Conservation (phyloP, 2,113 vertebrate genomes). For the Halichoeres trimaculatus region DNA sequence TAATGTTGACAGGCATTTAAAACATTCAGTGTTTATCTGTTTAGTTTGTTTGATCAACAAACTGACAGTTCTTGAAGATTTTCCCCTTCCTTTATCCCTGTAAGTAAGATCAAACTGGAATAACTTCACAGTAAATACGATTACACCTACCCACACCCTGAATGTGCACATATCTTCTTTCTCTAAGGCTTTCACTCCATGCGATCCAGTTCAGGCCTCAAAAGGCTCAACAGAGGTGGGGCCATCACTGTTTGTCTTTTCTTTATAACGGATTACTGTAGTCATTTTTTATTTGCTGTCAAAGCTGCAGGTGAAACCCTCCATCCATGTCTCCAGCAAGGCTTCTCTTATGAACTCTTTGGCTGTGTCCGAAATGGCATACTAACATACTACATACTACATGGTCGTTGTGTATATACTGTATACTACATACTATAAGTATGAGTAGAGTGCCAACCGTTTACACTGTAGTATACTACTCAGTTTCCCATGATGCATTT, state of each 20-base stretch:
- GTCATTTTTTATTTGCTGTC: background rate
- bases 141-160: background rate
- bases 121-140: background rate
- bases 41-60: background rate
- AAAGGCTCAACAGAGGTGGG: background rate
- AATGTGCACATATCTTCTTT: background rate
- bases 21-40: background rate
- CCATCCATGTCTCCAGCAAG: no score
- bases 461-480: no score
- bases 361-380: no score
- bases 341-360: no score
- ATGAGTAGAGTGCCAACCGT: no score
- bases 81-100: no score
- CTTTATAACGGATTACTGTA: background rate
- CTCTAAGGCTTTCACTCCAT: background rate
- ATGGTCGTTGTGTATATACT: no score
- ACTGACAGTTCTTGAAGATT: background rate
- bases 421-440: no score
- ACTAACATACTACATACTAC: no score
- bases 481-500: no score
- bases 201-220: background rate
- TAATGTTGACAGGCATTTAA: background rate
- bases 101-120: background rate
- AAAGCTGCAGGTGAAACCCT: rapidly evolving
- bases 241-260: background rate